Conservation (phyloP, 2,888 invertebrate species). For the Drosophila flavopinicola region DNA sequence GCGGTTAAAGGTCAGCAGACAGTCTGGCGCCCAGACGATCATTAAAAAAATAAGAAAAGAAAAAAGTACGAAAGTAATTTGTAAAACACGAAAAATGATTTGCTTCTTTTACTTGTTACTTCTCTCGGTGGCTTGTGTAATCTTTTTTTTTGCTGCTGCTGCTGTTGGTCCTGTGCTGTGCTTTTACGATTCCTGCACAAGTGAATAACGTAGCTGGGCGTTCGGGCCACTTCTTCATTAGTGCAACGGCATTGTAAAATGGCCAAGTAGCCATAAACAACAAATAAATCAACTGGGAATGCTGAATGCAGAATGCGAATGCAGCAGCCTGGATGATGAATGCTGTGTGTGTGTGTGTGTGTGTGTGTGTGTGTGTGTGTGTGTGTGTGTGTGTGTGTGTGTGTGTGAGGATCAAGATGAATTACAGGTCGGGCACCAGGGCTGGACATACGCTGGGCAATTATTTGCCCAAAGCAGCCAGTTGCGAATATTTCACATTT, state of each 20-base stretch:
- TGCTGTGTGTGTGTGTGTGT: conserved; percentile 49
- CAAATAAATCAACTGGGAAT: conserved; percentile 61
- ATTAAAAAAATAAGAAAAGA: conserved; percentile 55
- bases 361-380: neutral
- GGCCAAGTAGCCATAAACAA: conserved; percentile 59
- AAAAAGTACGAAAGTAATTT: conserved; percentile 67
- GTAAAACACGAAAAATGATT: conserved; percentile 73
- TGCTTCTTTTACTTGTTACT: conserved; percentile 35
- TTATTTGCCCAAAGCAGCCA: conserved; percentile 52
- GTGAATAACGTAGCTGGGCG: conserved; percentile 50
- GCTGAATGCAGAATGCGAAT: conserved; percentile 20
- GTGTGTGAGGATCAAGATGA: conserved; percentile 33
- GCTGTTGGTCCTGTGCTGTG: conserved; percentile 49
- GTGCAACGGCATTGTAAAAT: conserved; percentile 55
- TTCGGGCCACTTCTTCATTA: conserved; percentile 60
- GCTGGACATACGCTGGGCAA: conserved; percentile 47
- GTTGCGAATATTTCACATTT: conserved; percentile 43
- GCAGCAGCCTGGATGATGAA: conserved; percentile 41
- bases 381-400: neutral
- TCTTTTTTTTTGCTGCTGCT: conserved; percentile 6
- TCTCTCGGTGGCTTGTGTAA: conserved; percentile 3
- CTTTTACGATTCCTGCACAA: conserved; percentile 65
- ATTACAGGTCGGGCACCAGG: conserved; percentile 44
- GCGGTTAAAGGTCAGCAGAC: conserved; percentile 76
- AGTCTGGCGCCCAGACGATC: conserved; percentile 70